Evolutionary conservation across 2,113 vertebrate genomes (phyloP).

Genomic region (Psilopsiagon aymara): DNA sequence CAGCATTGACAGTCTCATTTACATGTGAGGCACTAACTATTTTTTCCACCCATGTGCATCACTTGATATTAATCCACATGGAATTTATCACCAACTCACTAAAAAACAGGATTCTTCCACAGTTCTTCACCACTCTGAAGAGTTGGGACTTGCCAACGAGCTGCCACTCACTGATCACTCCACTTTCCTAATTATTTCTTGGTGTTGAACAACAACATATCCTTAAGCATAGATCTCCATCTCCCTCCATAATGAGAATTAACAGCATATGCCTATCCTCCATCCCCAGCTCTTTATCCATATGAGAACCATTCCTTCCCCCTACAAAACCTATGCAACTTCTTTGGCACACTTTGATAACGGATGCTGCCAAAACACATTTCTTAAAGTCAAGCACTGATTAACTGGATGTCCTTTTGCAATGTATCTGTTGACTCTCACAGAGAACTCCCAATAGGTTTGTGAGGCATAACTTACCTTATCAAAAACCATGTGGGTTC

Average conservation of each 20-base stretch:
- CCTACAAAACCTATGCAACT: neutral
- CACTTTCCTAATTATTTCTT: constrained; percentile 48
- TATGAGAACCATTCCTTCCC: neutral
- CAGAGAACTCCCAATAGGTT: neutral
- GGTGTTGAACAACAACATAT: constrained; percentile 47
- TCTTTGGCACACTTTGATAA: neutral
- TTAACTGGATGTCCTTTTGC: neutral
- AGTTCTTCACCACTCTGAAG: neutral
- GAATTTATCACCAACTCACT: constrained; percentile 49
- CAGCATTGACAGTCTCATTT: neutral
- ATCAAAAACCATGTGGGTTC: neutral
- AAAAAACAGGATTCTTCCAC: constrained; percentile 24
- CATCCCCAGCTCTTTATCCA: constrained; percentile 27
- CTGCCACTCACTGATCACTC: constrained; percentile 52
- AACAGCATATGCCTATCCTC: constrained; percentile 34
- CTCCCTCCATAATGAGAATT: neutral
- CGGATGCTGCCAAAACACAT: neutral
- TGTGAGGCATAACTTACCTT: neutral
- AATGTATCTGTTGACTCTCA: neutral
- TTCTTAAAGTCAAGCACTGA: neutral
- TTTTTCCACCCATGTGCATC: constrained; percentile 4
- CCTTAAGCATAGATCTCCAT: neutral
- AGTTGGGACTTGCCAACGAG: constrained; percentile 37
- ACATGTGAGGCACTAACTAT: neutral
- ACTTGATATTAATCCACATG: constrained; percentile 13